phyloP scores from a whole-genome alignment of 2,888 invertebrate species.

The Hermaeophaga mercurialis region DNA sequence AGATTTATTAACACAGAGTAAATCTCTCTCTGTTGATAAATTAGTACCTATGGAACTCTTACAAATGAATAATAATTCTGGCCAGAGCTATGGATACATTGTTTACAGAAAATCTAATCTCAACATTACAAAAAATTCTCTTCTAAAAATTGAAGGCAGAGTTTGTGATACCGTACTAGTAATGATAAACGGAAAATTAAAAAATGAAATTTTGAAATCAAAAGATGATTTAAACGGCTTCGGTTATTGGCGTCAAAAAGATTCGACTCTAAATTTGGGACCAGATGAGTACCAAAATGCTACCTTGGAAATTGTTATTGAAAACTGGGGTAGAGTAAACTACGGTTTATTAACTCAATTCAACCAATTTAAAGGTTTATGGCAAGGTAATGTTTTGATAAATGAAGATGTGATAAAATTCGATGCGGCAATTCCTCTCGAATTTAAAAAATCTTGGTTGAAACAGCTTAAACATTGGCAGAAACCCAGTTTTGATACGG shows the following conservation, averaged over 20 bases:
- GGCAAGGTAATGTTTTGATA: slow-evolving; percentile 55
- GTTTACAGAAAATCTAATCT: slow-evolving; percentile 57
- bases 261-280: slow-evolving; percentile 47
- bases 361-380: slow-evolving; percentile 52
- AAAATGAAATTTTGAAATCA: slow-evolving; percentile 51
- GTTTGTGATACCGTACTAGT: slow-evolving; percentile 61
- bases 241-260: slow-evolving; percentile 55
- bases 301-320: slow-evolving; percentile 61
- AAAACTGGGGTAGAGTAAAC: slow-evolving; percentile 84
- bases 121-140: slow-evolving; percentile 42
- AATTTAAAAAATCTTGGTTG: slow-evolving; percentile 60
- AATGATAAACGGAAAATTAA: slow-evolving; percentile 55
- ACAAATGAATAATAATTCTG: slow-evolving; percentile 55
- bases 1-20: slow-evolving; percentile 34
- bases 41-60: slow-evolving; percentile 48
- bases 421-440: slow-evolving; percentile 60
- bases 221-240: slow-evolving; percentile 52
- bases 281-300: slow-evolving; percentile 39
- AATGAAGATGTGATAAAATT: slow-evolving; percentile 53
- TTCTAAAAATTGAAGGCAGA: slow-evolving; percentile 50
- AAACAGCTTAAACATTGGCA: slow-evolving; percentile 55
- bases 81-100: slow-evolving; percentile 63
- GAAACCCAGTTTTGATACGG: slow-evolving; percentile 47
- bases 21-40: slow-evolving; percentile 19
- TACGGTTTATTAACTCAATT: slow-evolving; percentile 54